These are phyloP conservation scores for Cryptocephalus moraei DNA, from an alignment of 2,888 invertebrate species.

Conservation along the genomic window DNA sequence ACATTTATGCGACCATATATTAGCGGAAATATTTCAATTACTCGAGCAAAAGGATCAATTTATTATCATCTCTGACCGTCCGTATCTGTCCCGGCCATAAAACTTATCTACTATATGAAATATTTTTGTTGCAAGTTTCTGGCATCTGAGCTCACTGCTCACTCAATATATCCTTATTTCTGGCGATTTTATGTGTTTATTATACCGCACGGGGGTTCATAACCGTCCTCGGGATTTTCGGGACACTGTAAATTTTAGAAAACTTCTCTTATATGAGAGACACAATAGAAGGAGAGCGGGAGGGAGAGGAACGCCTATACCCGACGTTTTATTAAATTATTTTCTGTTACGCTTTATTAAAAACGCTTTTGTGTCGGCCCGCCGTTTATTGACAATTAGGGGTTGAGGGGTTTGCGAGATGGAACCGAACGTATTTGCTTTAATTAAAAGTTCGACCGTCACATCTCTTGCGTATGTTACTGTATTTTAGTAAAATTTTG, in stretches of 20 bases:
- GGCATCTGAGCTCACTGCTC: constrained; percentile 30
- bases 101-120: constrained; percentile 37
- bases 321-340: constrained; percentile 22
- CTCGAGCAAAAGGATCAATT: constrained; percentile 29
- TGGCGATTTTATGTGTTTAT: constrained; percentile 42
- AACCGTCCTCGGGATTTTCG: constrained; percentile 34
- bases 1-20: constrained; percentile 34
- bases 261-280: constrained; percentile 26
- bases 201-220: constrained; percentile 40
- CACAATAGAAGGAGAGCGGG: neutral
- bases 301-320: neutral
- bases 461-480: too few species aligned
- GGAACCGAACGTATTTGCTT: too few species aligned
- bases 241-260: constrained; percentile 34
- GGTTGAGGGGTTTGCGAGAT: neutral
- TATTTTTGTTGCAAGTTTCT: constrained; percentile 36
- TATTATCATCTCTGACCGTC: constrained; percentile 31
- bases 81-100: constrained; percentile 32
- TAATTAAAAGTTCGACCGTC: too few species aligned
- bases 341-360: constrained; percentile 14
- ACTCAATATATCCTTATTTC: constrained; percentile 43
- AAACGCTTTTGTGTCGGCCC: constrained; percentile 8
- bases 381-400: constrained; percentile 6
- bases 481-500: too few species aligned
- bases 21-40: constrained; percentile 39